These are phyloP conservation scores for Pseudotriccus pelzelni DNA, from an alignment of 2,797 vertebrate genomes.

Conservation along the genomic window DNA sequence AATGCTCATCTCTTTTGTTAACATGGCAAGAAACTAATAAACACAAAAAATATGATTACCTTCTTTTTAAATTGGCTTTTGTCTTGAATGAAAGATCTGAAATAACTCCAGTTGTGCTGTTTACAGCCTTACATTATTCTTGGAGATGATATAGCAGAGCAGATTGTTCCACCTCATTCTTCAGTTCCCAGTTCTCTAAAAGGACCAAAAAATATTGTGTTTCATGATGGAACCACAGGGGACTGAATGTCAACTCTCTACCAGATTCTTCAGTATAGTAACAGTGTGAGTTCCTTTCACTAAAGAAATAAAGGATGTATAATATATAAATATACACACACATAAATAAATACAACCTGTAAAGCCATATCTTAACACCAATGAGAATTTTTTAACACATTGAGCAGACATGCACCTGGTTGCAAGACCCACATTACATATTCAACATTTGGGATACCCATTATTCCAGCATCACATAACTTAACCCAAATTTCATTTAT, in stretches of 20 bases:
- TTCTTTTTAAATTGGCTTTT: background rate
- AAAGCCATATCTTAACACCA: background rate
- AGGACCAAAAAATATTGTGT: background rate
- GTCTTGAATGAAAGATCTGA: background rate
- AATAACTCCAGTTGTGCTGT: background rate
- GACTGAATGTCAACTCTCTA: background rate
- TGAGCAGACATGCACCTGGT: background rate
- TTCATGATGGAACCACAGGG: background rate
- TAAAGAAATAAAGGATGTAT: background rate
- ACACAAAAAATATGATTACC: background rate
- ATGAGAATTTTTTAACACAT: background rate
- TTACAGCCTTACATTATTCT: background rate
- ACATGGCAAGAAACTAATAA: background rate
- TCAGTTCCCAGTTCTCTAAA: background rate
- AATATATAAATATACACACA: background rate
- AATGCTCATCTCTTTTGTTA: background rate
- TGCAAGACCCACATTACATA: accelerated
- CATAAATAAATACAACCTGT: background rate
- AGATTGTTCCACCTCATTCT: background rate
- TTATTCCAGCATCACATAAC: background rate
- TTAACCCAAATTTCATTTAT: background rate
- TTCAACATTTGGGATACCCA: background rate
- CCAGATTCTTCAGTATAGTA: background rate
- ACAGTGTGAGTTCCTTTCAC: background rate
- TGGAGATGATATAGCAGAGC: background rate